Evolutionary conservation across 2,888 invertebrate species (phyloP).

Genomic region (Orthosia cruda): DNA sequence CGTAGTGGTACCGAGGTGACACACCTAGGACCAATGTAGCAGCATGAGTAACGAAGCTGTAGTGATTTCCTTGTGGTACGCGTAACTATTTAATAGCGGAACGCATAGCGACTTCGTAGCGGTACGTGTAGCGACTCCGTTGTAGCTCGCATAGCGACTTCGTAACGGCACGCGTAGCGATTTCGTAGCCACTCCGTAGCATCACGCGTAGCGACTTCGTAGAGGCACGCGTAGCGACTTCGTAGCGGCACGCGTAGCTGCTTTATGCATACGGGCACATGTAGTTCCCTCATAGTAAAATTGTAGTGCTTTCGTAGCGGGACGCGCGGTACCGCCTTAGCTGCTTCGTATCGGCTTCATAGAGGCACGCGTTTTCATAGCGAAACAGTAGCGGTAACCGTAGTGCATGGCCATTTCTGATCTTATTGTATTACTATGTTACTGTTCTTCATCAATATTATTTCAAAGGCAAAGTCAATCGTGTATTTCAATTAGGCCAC

Average conservation of each 20-base stretch:
- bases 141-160: neutral
- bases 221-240: too few species aligned
- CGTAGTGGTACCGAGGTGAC: neutral
- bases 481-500: too few species aligned
- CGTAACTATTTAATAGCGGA: neutral
- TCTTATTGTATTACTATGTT: too few species aligned
- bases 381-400: neutral
- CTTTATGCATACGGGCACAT: neutral
- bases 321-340: neutral
- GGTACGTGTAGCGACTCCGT: too few species aligned
- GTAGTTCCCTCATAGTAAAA: neutral
- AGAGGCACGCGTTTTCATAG: too few species aligned
- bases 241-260: neutral
- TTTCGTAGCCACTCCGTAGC: neutral
- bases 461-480: too few species aligned
- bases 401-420: neutral
- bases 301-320: too few species aligned
- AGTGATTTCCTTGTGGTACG: neutral
- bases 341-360: too few species aligned
- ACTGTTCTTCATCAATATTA: too few species aligned
- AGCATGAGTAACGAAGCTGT: too few species aligned
- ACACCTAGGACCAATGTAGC: too few species aligned
- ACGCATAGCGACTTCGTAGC: neutral
- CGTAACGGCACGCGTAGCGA: neutral
- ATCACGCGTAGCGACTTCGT: neutral